Evolutionary conservation across 2,888 invertebrate species (phyloP).

Genomic region (Toxonevra muliebris): DNA sequence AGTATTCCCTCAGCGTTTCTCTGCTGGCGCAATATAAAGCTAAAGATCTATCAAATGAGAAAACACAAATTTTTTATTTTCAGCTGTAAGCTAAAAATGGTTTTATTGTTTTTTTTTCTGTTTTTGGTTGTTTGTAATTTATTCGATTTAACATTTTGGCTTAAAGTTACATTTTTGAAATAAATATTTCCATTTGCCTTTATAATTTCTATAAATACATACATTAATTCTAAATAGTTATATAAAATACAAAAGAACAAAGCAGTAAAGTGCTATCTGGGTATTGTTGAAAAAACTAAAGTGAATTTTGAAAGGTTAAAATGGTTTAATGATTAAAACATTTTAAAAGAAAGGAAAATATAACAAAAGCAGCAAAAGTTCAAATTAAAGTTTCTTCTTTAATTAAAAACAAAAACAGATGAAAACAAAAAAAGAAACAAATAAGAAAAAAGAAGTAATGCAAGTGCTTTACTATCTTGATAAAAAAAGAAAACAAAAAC

Average conservation of each 20-base stretch:
- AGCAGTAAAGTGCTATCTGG: slow-evolving; percentile 3
- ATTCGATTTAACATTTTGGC: background rate
- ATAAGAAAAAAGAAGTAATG: slow-evolving; percentile 1
- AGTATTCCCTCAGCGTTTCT: no score
- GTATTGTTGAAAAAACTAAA: slow-evolving; percentile 10
- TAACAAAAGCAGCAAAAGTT: slow-evolving; percentile 14
- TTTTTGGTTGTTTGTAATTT: no score
- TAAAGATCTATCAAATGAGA: no score
- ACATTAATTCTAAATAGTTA: slow-evolving; percentile 18
- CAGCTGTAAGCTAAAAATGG: no score
- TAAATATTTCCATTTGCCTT: slow-evolving; percentile 1
- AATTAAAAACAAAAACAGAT: slow-evolving; percentile 23
- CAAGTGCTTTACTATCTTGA: background rate
- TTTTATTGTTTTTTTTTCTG: no score
- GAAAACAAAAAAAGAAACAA: background rate
- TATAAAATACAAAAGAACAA: slow-evolving; percentile 12
- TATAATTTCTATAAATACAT: slow-evolving; percentile 15
- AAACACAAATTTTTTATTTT: no score
- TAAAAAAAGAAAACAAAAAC: background rate
- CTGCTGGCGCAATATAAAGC: no score
- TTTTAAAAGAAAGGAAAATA: background rate
- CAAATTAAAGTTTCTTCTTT: slow-evolving; percentile 21
- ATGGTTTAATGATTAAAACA: background rate
- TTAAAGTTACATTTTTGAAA: slow-evolving; percentile 6
- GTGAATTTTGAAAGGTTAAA: slow-evolving; percentile 14